Evolutionary conservation across 2,888 invertebrate genomes (phyloP).

Genomic region (Drepanosiphum platanoidis): DNA sequence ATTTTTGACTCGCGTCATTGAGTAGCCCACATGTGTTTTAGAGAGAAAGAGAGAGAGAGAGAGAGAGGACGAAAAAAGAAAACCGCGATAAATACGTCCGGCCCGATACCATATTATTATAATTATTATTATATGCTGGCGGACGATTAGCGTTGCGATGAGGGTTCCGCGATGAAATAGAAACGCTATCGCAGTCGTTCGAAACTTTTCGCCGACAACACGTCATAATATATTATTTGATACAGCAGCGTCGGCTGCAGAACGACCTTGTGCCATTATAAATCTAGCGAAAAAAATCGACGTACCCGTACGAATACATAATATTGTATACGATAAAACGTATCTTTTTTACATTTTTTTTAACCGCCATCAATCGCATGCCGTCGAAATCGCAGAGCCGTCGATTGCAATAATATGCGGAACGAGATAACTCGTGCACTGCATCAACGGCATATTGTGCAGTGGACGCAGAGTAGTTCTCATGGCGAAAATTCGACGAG

Average conservation of each 20-base stretch:
- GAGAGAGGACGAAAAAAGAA: background rate
- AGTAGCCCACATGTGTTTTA: background rate
- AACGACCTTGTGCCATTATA: slow-evolving; percentile 4
- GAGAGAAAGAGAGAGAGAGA: background rate
- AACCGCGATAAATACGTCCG: background rate
- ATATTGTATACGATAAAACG: background rate
- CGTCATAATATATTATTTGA: background rate
- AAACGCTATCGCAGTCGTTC: background rate
- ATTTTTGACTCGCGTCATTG: background rate
- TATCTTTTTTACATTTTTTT: background rate
- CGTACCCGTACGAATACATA: background rate
- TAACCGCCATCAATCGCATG: background rate
- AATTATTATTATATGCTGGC: background rate
- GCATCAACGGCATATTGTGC: background rate
- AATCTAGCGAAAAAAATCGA: background rate
- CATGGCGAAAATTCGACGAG: background rate
- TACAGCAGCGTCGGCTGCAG: background rate
- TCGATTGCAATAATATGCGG: background rate
- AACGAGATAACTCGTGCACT: background rate
- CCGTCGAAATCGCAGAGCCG: background rate
- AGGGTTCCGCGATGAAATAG: background rate
- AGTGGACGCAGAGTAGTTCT: background rate
- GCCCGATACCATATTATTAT: background rate
- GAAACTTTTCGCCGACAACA: background rate
- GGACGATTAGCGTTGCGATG: background rate